Base-by-base conservation (phyloP, 2,113 vertebrate species). In the Montifringilla adamsi region DNA sequence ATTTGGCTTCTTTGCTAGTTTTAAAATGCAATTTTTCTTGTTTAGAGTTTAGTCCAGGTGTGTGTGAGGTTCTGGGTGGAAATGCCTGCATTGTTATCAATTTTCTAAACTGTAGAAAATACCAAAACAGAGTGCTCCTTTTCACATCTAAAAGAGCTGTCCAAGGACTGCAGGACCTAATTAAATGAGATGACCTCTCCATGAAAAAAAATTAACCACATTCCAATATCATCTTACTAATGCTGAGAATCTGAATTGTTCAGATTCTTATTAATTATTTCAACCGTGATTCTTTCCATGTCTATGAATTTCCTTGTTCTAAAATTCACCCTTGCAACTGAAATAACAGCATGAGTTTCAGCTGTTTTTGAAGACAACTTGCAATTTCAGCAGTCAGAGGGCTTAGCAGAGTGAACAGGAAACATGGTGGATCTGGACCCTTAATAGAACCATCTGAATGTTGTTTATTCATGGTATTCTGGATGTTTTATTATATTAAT, bases 71-170 rank as follows among this genome's bases (percentile, higher is more conserved):
- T 83, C 60, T 50, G 39, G 53, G 39, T 69, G 28, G 64, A 94
- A 94, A 81, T 76, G 50, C 27, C 62, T 69, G 15, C 39, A 41
- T 53, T 93, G 44, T 79, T 70, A 85, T 77, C 53, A 84, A 35
- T 83, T 91, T 94, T 92, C 67, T 73, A 52, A 92, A 72, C 15
- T 53, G 33, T 82, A 70, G 56, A 68, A 90, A 92, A 89, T 91
- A 58, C 23, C 62, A 88, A 60, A 44, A 67, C 10, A 23, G 20
- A 89, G 27, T 72, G 16, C 31, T 85, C 47, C 60, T 58, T 90
- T 95, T 94, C 68, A 70, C 91, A 70, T 89, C 41, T 67, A 95
- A 55, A 72, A 87, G 89, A 87, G 8, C 46, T 87, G 31, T 47
- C 33, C 15, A 77, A 72, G 74, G 44, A 64, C 62, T 77, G 33